These are phyloP conservation scores for Chloroclystis v-ata DNA, from an alignment of 2,888 invertebrate species.

Conservation along the genomic window DNA sequence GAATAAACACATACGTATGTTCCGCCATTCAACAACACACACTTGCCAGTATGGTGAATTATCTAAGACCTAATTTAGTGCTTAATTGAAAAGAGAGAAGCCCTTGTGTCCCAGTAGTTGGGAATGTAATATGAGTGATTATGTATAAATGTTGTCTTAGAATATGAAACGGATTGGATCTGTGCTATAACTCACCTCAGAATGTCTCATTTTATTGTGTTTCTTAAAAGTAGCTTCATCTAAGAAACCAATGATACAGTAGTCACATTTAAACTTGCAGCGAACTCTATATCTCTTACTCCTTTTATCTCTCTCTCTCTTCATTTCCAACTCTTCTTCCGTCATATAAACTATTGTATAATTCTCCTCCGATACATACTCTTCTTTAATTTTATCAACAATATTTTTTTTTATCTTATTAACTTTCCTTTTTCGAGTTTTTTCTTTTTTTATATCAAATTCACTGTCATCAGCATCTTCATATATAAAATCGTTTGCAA, in stretches of 20 bases:
- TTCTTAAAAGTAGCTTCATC: constrained; percentile 8
- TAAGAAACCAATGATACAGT: constrained; percentile 7
- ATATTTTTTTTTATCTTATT: constrained; percentile 1
- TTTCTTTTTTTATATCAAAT: not conserved
- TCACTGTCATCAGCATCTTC: not conserved
- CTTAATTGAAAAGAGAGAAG: no score
- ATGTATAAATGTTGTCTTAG: not conserved
- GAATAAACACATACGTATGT: no score
- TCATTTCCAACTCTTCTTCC: constrained; percentile 11
- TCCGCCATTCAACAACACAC: no score
- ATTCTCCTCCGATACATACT: constrained; percentile 7
- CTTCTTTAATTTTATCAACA: not conserved
- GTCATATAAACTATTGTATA: constrained; percentile 15
- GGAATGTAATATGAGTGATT: no score
- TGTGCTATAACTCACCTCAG: constrained; percentile 14
- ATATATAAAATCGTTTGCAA: not conserved
- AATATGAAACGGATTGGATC: no score
- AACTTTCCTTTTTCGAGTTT: not conserved
- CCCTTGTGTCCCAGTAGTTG: no score
- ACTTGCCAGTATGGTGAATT: no score
- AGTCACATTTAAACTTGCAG: constrained; percentile 15
- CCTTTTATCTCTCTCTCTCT: constrained; percentile 7
- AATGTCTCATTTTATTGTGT: constrained; percentile 11
- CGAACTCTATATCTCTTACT: constrained; percentile 3
- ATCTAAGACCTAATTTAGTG: not conserved